Base-by-base conservation (phyloP, 2,888 invertebrate species). In the Heliconius ismenius region DNA sequence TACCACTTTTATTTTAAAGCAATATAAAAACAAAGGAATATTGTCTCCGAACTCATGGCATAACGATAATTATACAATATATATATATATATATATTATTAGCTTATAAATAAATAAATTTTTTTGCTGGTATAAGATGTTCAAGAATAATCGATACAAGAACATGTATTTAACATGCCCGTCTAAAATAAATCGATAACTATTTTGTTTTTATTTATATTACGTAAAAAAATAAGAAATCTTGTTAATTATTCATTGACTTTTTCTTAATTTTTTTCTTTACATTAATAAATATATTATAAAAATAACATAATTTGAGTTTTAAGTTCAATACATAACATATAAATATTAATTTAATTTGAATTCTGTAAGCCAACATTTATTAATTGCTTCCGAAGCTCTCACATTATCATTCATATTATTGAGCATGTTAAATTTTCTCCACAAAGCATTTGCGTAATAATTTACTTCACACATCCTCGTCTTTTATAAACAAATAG, bases 1-100 rank as follows among this genome's bases (percentile, higher is more conserved):
- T 92, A 92, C 92, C 91, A 89, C 89, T 84, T 91, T 91, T 88
- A 90, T 88, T 90, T 90, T 89, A 86, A 93, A 93, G 93, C 93
- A 86, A 91, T 89, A 88, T 87, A 86, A 91, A 90, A 90, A 90
- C 87, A 86, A 82, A 83, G 81, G 86, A 84, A 88, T 87, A 87
- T 86, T 88, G 88, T 91, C 90, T 89, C 87, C 88, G 86, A 85
- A 89, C 88, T 88, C 91, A 93, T 93, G 93, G 92, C 93, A 91
- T 92, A 87, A 90, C 86, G 87, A 89, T 87, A 87, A 86, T 88
- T 86, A 86, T 87, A 90, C 86, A 88, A 84, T 72, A 75, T 84
- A 86, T 83, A 84, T 72, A 74, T 84, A 86, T n/a, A n/a, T n/a
- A n/a, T 83, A 83, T 78, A 81, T 81, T 83, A 86, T 81, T 83